A percentile compares a stretch with the other conserved stretches of the same genome.
Evolutionary conservation across 2,797 vertebrate species (phyloP).

Genomic region (Platalea minor): DNA sequence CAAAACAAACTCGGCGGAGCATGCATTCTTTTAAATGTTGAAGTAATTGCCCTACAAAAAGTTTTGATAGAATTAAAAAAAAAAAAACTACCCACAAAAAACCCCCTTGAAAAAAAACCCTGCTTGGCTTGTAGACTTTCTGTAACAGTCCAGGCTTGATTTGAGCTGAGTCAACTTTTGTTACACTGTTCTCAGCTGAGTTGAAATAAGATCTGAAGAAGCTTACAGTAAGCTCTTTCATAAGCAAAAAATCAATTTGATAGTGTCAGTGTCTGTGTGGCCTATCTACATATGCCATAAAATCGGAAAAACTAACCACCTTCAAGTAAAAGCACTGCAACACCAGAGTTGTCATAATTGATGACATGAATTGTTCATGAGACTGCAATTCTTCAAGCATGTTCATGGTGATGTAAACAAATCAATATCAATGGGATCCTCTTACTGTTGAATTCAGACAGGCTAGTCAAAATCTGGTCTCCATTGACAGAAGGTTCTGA

Average conservation of each 20-base stretch:
- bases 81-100: neutral
- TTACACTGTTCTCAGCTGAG: neutral
- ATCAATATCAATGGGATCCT: neutral
- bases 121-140: neutral
- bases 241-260: too few relatives aligned
- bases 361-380: neutral
- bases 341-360: accelerated
- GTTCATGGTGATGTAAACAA: neutral
- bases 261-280: neutral
- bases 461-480: neutral
- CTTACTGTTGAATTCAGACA: neutral
- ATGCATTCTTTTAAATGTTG: neutral
- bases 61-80: neutral
- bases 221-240: neutral
- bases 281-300: neutral
- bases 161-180: neutral
- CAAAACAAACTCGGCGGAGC: neutral
- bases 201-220: neutral
- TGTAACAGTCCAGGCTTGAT: neutral
- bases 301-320: neutral
- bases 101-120: neutral
- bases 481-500: neutral
- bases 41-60: neutral
- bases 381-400: neutral
- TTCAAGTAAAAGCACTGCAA: neutral